Evolutionary conservation across 92 coral and sea anemone species (phyloP), one percentile per base, ranked within the genome.

Genomic region (Epizoanthus stellaris): DNA sequence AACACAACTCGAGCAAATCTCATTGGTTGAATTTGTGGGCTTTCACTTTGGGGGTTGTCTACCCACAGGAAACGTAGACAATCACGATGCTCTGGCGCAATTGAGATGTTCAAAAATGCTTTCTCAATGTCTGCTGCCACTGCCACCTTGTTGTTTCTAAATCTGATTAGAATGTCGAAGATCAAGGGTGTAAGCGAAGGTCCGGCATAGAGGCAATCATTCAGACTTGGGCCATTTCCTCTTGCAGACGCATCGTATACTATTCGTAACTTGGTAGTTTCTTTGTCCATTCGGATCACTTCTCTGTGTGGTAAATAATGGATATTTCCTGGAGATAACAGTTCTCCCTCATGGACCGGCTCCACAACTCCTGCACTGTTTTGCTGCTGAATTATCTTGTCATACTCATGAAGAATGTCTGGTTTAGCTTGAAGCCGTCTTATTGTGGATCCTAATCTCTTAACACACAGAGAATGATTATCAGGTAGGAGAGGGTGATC

Each of bases 221-320:
- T 83, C 40, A 85, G 87, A 75, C 90, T 83, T 73, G 87, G 87
- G 34, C 87, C 82, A 12, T 66, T 23, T 61, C 77, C 53, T 21
- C 47, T 87, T n/a, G 82, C 60, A 16, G 82, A 87, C 40, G 90
- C 80, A 71, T 87, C 90, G 34, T 71, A 71, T 56, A 73, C 84
- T 21, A 88, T 81, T 11, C 85, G 88, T 57, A 88, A 59, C 66
- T 88, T 88, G 72, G 91, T 84, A 25, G 91, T 88, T 38, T 82
- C 91, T 69, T 75, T 88, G 74, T 72, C 87, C 34, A 85, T 56
- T 15, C 84, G 54, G 38, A 90, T 81, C 77, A 90, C 90, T 76
- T 88, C 91, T 67, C 88, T 71, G 82, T 88, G 91, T 52, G 91
- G 89, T 30, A 85, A 23, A 79, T 88, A 88, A 16, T 64, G 70